phyloP scores from a whole-genome alignment of 2,888 invertebrate genomes.

The Gerris lacustris region DNA sequence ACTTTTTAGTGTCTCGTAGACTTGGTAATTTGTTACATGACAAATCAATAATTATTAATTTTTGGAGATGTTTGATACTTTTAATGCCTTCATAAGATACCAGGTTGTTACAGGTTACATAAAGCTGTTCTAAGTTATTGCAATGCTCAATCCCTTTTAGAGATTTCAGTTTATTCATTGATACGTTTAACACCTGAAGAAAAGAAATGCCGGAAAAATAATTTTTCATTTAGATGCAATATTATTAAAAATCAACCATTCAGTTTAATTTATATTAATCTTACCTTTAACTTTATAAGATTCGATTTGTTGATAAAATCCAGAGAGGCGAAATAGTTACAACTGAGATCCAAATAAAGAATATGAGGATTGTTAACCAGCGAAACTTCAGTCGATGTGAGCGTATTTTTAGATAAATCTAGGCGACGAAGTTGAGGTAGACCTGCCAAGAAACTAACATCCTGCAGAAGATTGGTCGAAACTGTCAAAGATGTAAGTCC shows the following conservation, averaged over 20 bases:
- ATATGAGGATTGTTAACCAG: not conserved
- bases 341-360: not conserved
- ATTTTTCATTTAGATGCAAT: too few relatives aligned
- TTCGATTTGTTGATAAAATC: not conserved
- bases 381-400: not conserved
- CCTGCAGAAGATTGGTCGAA: not conserved
- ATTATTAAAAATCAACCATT: too few relatives aligned
- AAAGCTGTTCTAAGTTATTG: conserved; percentile 20
- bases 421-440: not conserved
- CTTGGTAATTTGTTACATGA: conserved; percentile 15
- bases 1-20: not conserved
- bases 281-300: not conserved
- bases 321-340: not conserved
- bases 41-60: conserved; percentile 22
- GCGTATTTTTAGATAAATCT: not conserved
- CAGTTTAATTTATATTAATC: not conserved
- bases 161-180: conserved; percentile 19
- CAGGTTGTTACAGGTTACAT: conserved; percentile 20
- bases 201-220: not conserved
- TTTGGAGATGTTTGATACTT: conserved; percentile 19
- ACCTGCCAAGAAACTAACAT: not conserved
- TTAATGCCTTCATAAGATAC: conserved; percentile 18
- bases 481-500: not conserved
- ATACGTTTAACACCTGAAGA: conserved; percentile 21
- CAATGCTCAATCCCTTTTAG: conserved; percentile 16